Conservation (phyloP, 2,113 vertebrate genomes). For the Aspidoscelis tigris region DNA sequence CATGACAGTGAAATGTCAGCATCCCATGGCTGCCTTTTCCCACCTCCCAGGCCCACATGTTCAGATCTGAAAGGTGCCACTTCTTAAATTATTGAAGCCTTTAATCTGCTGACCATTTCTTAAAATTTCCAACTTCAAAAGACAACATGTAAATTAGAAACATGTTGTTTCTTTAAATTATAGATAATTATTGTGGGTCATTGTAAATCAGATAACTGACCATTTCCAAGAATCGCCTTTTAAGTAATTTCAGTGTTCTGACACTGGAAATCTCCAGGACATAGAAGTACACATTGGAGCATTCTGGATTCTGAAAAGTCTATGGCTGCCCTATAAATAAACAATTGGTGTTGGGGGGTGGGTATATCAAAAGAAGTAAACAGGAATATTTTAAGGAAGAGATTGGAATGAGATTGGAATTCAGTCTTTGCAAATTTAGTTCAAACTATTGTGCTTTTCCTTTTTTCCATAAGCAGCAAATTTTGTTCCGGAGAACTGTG, state of each 20-base stretch:
- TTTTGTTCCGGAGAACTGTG: neutral
- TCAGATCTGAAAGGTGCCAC: too few species aligned
- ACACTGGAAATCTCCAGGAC: neutral
- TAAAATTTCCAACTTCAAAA: neutral
- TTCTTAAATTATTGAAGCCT: neutral
- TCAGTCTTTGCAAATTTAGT: neutral
- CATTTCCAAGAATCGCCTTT: neutral
- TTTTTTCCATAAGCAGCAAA: neutral
- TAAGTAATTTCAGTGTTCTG: neutral
- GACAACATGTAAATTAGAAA: neutral
- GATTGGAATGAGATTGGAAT: neutral
- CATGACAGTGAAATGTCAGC: too few species aligned
- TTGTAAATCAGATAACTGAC: neutral
- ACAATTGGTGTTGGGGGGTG: neutral
- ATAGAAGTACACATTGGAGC: neutral
- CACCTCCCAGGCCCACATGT: too few species aligned
- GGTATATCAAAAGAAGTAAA: neutral
- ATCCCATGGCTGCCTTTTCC: too few species aligned
- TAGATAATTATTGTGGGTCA: neutral
- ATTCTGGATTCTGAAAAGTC: neutral
- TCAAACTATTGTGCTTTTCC: neutral
- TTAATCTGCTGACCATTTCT: too few species aligned
- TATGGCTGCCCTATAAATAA: neutral
- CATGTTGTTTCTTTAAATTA: neutral
- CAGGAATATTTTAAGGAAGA: constrained; percentile 2